A percentile compares a stretch with the other conserved stretches of the same genome.
Conservation (phyloP, 2,797 vertebrate species). For the Iguana delicatissima region DNA sequence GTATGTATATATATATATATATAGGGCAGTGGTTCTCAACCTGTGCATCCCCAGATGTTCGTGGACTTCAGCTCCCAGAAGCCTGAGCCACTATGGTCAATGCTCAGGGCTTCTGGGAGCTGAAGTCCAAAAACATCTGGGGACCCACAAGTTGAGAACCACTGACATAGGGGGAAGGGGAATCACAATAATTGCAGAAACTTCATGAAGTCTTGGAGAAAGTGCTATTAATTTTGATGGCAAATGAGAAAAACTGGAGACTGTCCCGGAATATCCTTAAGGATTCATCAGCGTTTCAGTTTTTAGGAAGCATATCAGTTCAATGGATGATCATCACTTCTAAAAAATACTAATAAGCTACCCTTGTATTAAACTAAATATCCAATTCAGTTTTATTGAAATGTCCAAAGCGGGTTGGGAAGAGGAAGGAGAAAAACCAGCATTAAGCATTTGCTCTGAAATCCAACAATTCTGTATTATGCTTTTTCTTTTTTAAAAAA, state of each 20-base stretch:
- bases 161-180: conserved; percentile 46
- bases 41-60: no score
- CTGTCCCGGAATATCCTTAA: conserved; percentile 58
- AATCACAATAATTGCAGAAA: conserved; percentile 39
- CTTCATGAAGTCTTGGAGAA: conserved; percentile 45
- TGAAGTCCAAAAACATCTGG: no score
- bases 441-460: conserved; percentile 39
- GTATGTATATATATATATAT: no score
- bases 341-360: conserved; percentile 24
- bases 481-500: neutral
- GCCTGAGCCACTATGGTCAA: no score
- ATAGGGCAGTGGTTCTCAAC: no score
- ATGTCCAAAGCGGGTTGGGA: conserved; percentile 15
- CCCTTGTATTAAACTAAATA: neutral
- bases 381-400: conserved; percentile 43
- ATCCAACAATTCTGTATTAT: neutral
- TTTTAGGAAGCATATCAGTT: conserved; percentile 38
- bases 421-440: neutral
- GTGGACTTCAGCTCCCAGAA: no score
- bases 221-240: conserved; percentile 55
- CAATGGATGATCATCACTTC: conserved; percentile 41
- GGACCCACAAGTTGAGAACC: no score
- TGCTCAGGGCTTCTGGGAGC: no score
- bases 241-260: conserved; percentile 48
- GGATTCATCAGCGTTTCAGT: conserved; percentile 54